Conservation (phyloP, 1,140 invertebrate genomes). For the Helicoverpa zea region DNA sequence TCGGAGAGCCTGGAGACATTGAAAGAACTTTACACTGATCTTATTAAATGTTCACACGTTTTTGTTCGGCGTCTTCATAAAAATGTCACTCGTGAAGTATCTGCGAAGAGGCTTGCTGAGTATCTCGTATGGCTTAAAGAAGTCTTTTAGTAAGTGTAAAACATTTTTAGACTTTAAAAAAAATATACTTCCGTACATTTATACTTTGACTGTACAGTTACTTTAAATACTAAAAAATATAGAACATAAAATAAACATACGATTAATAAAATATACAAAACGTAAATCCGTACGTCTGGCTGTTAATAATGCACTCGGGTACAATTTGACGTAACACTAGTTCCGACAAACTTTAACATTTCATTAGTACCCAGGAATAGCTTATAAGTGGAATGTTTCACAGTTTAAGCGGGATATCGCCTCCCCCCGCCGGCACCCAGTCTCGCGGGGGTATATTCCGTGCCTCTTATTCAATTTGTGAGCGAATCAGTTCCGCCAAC, state of each 20-base stretch:
- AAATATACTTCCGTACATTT: too few relatives aligned
- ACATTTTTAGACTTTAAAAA: too few relatives aligned
- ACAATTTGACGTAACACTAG: constrained; percentile 46
- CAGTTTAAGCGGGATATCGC: constrained; percentile 65
- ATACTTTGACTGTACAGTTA: too few relatives aligned
- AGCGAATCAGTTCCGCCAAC: constrained; percentile 83
- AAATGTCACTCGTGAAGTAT: neutral
- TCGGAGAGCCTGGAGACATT: constrained; percentile 53
- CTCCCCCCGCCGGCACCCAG: constrained; percentile 58
- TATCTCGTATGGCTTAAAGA: too few relatives aligned
- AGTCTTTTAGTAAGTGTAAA: too few relatives aligned
- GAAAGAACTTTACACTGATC: constrained; percentile 47
- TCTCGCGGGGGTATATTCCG: constrained; percentile 70
- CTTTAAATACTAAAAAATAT: too few relatives aligned
- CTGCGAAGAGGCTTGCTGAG: neutral
- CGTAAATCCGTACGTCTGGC: constrained; percentile 10
- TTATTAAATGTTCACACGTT: constrained; percentile 44
- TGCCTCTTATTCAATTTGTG: constrained; percentile 84
- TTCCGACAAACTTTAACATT: constrained; percentile 49
- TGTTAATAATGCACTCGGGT: constrained; percentile 10
- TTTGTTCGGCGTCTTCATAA: constrained; percentile 7
- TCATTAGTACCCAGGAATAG: constrained; percentile 55
- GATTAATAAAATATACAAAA: neutral
- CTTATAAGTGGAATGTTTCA: constrained; percentile 63
- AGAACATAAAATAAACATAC: too few relatives aligned